These are phyloP conservation scores for Pissodes strobi DNA, from an alignment of 1,140 invertebrate genomes.

Conservation along the genomic window DNA sequence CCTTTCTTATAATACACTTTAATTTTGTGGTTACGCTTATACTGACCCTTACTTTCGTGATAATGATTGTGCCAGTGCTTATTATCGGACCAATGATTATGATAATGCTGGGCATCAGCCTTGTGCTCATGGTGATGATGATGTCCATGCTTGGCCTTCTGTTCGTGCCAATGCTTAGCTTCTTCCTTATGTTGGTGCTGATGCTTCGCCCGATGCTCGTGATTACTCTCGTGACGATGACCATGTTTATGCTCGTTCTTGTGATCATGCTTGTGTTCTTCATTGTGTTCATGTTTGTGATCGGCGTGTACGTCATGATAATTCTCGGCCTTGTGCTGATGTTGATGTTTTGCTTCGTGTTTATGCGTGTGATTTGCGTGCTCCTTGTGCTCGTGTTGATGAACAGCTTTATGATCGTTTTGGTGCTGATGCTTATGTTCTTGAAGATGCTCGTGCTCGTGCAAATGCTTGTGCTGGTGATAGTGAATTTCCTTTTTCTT, in stretches of 20 bases:
- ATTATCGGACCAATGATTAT: slow-evolving; percentile 5
- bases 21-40: slow-evolving; percentile 10
- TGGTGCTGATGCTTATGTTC: slow-evolving; percentile 29
- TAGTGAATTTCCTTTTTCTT: slow-evolving; percentile 31
- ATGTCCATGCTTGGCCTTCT: slow-evolving; percentile 25
- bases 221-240: slow-evolving; percentile 36
- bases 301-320: slow-evolving; percentile 7
- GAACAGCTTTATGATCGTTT: slow-evolving; percentile 11
- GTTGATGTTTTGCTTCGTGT: slow-evolving; percentile 20
- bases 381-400: slow-evolving; percentile 19
- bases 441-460: slow-evolving; percentile 31
- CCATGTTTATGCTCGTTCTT: slow-evolving; percentile 23
- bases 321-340: slow-evolving; percentile 17
- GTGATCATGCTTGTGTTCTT: slow-evolving; percentile 6
- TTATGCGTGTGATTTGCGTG: slow-evolving; percentile 16
- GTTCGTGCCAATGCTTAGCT: slow-evolving; percentile 28
- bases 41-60: neutral
- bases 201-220: slow-evolving; percentile 29
- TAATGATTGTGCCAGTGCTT: slow-evolving; percentile 14
- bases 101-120: slow-evolving; percentile 12
- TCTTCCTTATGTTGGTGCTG: slow-evolving; percentile 21
- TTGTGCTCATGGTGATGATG: slow-evolving; percentile 29
- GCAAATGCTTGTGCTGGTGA: slow-evolving; percentile 32
- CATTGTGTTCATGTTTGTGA: slow-evolving; percentile 20
- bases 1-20: slow-evolving; percentile 24